These are phyloP conservation scores for Drosophila sproati DNA, from an alignment of 1,140 invertebrate species.

Conservation along the genomic window DNA sequence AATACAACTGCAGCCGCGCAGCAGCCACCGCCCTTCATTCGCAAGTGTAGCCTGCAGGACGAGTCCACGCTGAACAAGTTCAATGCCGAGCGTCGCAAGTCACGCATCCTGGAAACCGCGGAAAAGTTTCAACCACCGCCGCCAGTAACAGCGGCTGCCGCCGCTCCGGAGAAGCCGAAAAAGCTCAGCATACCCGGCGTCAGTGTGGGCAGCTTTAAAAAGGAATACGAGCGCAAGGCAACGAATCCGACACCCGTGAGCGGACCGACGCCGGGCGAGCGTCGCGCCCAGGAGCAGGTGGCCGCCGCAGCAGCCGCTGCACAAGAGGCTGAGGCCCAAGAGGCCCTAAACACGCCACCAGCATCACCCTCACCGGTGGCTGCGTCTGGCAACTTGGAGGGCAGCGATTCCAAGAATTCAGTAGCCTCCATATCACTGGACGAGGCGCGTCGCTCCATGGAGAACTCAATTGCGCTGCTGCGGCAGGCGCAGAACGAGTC, in stretches of 20 bases:
- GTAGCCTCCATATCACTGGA: slow-evolving; percentile 75
- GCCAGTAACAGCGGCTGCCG: slow-evolving; percentile 34
- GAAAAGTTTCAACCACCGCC: slow-evolving; percentile 88
- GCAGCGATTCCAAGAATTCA: slow-evolving; percentile 80
- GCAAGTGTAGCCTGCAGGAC: slow-evolving; percentile 83
- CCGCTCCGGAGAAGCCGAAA: slow-evolving; percentile 88
- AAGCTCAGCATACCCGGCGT: slow-evolving; percentile 91
- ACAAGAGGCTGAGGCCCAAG: slow-evolving; percentile 57
- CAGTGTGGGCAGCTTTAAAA: slow-evolving; percentile 92
- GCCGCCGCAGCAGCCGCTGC: slow-evolving; percentile 76
- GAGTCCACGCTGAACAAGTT: slow-evolving; percentile 82
- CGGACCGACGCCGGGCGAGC: slow-evolving; percentile 71
- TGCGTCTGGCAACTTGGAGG: slow-evolving; percentile 39
- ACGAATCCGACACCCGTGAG: slow-evolving; percentile 86
- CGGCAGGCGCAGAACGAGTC: slow-evolving; percentile 84
- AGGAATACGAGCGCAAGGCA: slow-evolving; percentile 92
- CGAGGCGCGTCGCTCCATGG: slow-evolving; percentile 84
- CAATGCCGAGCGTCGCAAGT: slow-evolving; percentile 86
- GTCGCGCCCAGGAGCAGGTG: slow-evolving; percentile 71
- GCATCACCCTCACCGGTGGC: slow-evolving; percentile 32
- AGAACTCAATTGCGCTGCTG: slow-evolving; percentile 85
- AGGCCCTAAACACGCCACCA: slow-evolving; percentile 16
- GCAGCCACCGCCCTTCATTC: slow-evolving; percentile 58
- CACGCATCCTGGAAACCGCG: slow-evolving; percentile 89
- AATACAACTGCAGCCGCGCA: slow-evolving; percentile 18